Conservation (phyloP, 2,113 vertebrate genomes). For the Procavia capensis region DNA sequence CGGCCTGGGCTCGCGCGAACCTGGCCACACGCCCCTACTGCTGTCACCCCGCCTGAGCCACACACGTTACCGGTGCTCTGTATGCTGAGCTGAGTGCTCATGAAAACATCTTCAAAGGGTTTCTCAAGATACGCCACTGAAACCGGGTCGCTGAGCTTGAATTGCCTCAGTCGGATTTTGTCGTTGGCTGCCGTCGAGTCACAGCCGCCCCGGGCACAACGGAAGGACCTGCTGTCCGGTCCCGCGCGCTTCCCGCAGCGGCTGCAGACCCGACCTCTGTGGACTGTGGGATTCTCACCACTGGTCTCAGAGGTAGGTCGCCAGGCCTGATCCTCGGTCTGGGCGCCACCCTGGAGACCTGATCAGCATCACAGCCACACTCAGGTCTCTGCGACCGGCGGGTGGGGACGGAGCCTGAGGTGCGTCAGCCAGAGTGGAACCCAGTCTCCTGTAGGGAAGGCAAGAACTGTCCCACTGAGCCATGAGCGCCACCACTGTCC, state of each 20-base stretch:
- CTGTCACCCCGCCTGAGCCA: rapidly evolving
- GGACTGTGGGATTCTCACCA: not conserved
- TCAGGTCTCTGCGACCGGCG: no score
- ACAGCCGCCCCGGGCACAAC: no score
- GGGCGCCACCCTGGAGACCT: no score
- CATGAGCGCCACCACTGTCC: no score
- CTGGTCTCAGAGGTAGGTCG: not conserved
- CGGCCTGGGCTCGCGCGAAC: no score
- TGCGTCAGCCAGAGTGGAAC: not conserved
- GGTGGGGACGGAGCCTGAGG: not conserved
- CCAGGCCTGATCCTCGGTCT: not conserved
- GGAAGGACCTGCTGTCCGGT: no score
- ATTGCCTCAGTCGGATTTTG: no score
- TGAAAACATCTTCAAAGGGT: not conserved
- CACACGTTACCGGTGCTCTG: rapidly evolving
- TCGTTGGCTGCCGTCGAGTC: no score
- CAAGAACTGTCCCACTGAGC: not conserved
- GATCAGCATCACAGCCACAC: no score
- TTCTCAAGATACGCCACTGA: not conserved
- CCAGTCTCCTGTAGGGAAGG: not conserved
- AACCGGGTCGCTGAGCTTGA: not conserved
- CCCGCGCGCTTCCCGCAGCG: no score
- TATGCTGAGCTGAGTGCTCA: no score
- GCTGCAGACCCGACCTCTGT: not conserved
- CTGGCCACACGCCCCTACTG: not conserved